These are phyloP conservation scores for Pteruthius melanotis DNA, from an alignment of 2,113 vertebrate genomes.

Conservation along the genomic window DNA sequence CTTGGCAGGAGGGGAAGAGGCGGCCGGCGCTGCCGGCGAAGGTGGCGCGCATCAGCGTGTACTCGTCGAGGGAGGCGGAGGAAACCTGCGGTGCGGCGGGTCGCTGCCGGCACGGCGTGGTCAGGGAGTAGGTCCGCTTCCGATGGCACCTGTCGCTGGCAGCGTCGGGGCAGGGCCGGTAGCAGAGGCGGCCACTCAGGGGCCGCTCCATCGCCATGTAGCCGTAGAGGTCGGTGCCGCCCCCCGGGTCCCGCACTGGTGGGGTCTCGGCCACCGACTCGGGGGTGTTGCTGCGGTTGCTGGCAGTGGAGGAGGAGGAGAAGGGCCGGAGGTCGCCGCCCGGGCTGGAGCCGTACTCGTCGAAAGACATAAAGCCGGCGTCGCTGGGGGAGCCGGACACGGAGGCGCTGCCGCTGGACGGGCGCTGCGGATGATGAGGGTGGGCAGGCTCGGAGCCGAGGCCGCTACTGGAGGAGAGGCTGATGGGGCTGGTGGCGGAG, in stretches of 20 bases:
- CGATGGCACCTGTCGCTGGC: conserved; percentile 80
- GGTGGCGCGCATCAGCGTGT: conserved; percentile 91
- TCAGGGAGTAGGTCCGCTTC: conserved; percentile 91
- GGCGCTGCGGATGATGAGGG: conserved; percentile 76
- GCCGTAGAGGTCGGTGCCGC: conserved; percentile 78
- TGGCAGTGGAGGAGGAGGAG: conserved; percentile 59
- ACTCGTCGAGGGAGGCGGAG: conserved; percentile 91
- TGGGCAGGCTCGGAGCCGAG: conserved; percentile 79
- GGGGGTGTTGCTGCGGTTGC: conserved; percentile 86
- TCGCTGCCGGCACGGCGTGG: conserved; percentile 86
- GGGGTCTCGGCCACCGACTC: conserved; percentile 88
- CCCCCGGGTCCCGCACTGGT: conserved; percentile 74
- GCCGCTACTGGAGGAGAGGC: conserved; percentile 82
- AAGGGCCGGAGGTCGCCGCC: conserved; percentile 77
- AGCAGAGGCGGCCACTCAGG: conserved; percentile 61
- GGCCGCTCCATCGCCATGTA: conserved; percentile 92
- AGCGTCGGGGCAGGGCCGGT: conserved; percentile 42
- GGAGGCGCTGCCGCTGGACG: conserved; percentile 89
- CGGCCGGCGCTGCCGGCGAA: conserved; percentile 78
- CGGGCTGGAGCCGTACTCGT: conserved; percentile 92
- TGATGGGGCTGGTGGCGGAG: conserved; percentile 77
- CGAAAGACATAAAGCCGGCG: conserved; percentile 90
- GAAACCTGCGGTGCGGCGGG: conserved; percentile 82
- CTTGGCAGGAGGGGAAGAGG: conserved; percentile 72
- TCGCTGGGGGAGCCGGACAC: conserved; percentile 92